Conservation (phyloP, 2,113 vertebrate genomes). For the Anguilla rostrata region DNA sequence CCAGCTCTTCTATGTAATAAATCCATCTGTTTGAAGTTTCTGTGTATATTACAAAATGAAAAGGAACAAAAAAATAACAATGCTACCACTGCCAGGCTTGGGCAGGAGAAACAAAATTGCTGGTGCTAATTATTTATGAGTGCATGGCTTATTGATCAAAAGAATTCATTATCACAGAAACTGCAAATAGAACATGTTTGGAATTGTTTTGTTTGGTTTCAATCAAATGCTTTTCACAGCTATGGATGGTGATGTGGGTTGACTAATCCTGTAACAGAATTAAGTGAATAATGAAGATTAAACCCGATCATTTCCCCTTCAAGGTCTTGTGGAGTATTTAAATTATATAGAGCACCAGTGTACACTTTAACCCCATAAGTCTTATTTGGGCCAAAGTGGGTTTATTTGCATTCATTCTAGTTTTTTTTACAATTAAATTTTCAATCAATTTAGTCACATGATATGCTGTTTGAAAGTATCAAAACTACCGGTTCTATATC, state of each 20-base stretch:
- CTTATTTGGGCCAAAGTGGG: too few species aligned
- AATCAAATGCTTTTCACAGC: not conserved
- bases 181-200: not conserved
- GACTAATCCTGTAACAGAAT: not conserved
- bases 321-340: not conserved
- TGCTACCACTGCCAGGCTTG: not conserved
- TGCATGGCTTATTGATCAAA: slow-evolving; percentile 27
- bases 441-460: too few species aligned
- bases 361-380: not conserved
- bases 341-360: not conserved
- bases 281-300: slow-evolving; percentile 1
- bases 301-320: not conserved
- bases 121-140: slow-evolving; percentile 19
- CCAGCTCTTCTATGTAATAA: too few species aligned
- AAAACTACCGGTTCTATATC: too few species aligned
- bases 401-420: too few species aligned
- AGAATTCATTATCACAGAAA: slow-evolving; percentile 10
- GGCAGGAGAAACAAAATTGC: not conserved
- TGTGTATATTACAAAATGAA: not conserved
- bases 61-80: not conserved
- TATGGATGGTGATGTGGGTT: not conserved
- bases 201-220: not conserved
- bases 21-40: not conserved
- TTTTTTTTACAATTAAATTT: too few species aligned
- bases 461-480: too few species aligned